These are phyloP conservation scores for Dendrolimus pini DNA, from an alignment of 2,888 invertebrate species.

Conservation along the genomic window DNA sequence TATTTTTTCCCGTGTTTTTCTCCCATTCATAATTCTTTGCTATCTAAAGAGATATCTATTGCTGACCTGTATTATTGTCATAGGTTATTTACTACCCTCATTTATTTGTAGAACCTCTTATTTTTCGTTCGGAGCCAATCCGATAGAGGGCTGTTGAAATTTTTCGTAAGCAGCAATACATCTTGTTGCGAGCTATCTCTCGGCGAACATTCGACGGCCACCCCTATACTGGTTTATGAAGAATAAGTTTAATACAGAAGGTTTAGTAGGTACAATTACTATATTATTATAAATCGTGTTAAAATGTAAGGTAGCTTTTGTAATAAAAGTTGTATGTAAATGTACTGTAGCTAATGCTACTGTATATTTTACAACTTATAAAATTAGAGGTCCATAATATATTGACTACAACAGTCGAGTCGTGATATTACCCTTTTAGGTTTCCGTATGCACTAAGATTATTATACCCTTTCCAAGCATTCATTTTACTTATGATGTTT, in stretches of 20 bases:
- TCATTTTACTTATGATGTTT: no score
- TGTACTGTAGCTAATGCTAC: no score
- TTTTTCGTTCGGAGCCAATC: slow-evolving; percentile 75
- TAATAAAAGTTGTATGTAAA: no score
- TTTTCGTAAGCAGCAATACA: slow-evolving; percentile 77
- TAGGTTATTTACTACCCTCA: slow-evolving; percentile 73
- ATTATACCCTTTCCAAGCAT: no score
- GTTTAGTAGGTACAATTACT: no score
- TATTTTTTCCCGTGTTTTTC: slow-evolving; percentile 69
- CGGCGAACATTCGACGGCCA: slow-evolving; percentile 71
- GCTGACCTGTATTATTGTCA: slow-evolving; percentile 78
- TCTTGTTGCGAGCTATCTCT: slow-evolving; percentile 75
- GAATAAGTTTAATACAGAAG: background rate
- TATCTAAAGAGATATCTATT: slow-evolving; percentile 70
- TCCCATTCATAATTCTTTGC: slow-evolving; percentile 68
- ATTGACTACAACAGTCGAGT: no score
- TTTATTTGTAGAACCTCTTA: slow-evolving; percentile 74
- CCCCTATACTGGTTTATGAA: slow-evolving; percentile 43
- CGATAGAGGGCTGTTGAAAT: slow-evolving; percentile 72
- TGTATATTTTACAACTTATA: no score
- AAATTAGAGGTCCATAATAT: no score
- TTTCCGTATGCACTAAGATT: no score
- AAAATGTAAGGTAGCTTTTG: background rate
- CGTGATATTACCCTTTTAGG: no score
- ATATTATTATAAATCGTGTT: no score